Percentiles rank a stretch among this genome's conserved stretches.
Evolutionary conservation across 2,888 invertebrate species (phyloP).

Genomic region (Dioctria rufipes): DNA sequence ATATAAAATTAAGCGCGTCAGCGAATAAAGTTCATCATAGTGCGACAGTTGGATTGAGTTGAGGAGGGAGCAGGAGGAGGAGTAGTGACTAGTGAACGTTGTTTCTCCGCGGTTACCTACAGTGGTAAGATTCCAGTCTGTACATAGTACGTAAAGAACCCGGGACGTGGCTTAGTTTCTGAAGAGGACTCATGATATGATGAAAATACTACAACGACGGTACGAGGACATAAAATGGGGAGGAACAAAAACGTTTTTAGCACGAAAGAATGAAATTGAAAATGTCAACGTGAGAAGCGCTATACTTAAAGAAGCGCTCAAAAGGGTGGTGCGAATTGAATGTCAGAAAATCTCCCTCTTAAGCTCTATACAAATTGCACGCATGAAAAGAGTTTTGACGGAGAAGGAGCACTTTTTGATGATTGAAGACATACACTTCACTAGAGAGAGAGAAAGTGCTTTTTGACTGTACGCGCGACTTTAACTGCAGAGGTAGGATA

Average conservation of each 20-base stretch:
- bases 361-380: conserved; percentile 49
- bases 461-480: conserved; percentile 26
- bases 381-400: conserved; percentile 50
- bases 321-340: conserved; percentile 49
- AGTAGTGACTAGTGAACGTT: neutral
- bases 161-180: neutral
- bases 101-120: neutral
- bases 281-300: conserved; percentile 48
- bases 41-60: neutral
- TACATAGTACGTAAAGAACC: neutral
- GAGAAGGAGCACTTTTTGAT: conserved; percentile 31
- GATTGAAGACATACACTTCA: conserved; percentile 42
- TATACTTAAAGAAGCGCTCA: conserved; percentile 46
- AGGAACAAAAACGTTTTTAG: conserved; percentile 54
- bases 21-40: conserved; percentile 48
- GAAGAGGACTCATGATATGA: conserved; percentile 11
- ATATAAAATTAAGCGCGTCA: conserved; percentile 40
- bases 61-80: no score
- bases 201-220: neutral
- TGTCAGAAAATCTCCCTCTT: conserved; percentile 33
- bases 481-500: neutral
- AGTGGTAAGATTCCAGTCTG: neutral
- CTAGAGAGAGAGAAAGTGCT: conserved; percentile 28
- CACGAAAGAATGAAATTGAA: conserved; percentile 55
- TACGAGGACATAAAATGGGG: conserved; percentile 29